Evolutionary conservation across 2,113 vertebrate genomes (phyloP).

Genomic region (Xiphias gladius): DNA sequence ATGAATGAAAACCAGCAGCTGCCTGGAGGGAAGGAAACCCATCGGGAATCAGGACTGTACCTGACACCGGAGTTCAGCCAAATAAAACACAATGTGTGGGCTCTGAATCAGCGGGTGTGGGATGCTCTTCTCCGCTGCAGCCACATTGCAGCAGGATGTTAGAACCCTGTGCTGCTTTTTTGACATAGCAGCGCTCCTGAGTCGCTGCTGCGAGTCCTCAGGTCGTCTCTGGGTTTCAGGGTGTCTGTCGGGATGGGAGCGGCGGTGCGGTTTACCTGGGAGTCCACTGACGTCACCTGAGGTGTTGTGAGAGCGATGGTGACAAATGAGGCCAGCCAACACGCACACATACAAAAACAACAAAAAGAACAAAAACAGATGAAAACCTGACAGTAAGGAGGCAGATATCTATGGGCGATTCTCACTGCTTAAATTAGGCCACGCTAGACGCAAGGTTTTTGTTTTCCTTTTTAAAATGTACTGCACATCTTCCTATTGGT

Average conservation of each 20-base stretch:
- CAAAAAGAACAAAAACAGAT: constrained; percentile 27
- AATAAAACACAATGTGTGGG: too few species aligned
- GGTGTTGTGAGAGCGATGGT: constrained; percentile 87
- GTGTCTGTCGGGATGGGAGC: constrained; percentile 44
- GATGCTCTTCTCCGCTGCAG: too few species aligned
- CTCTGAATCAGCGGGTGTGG: too few species aligned
- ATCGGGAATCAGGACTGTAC: too few species aligned
- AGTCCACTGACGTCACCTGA: constrained; percentile 92
- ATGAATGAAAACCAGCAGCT: too few species aligned
- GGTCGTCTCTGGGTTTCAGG: constrained; percentile 45
- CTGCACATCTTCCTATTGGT: neutral
- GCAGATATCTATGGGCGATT: neutral
- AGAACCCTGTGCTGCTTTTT: too few species aligned
- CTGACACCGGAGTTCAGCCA: too few species aligned
- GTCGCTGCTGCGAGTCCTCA: neutral
- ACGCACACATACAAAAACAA: constrained; percentile 44
- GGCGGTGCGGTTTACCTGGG: constrained; percentile 87
- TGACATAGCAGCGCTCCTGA: too few species aligned
- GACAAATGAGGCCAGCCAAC: constrained; percentile 86
- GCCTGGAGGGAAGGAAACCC: too few species aligned
- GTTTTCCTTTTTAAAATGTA: neutral
- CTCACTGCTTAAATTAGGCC: too few species aligned
- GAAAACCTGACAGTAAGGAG: constrained; percentile 46
- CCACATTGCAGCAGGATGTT: too few species aligned
- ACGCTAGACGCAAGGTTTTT: neutral